A percentile compares a stretch with the other conserved stretches of the same genome.
Evolutionary conservation across 2,113 vertebrate genomes (phyloP).

Genomic region (Callochromis pleurospilus): DNA sequence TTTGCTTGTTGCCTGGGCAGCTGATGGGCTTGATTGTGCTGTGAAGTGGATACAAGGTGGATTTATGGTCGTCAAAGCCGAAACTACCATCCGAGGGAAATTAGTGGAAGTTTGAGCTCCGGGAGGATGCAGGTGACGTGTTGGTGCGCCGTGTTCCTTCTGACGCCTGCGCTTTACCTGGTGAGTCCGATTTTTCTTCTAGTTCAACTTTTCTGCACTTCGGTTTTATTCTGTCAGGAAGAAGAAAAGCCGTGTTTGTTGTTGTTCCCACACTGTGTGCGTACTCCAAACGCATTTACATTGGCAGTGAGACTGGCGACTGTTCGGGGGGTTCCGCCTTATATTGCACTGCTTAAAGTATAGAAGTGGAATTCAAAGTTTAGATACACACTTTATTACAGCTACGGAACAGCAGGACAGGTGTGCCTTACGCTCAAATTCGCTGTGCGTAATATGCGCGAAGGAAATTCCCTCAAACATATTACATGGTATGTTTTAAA

Average conservation of each 20-base stretch:
- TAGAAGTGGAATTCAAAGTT: neutral
- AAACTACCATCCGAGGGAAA: slow-evolving; percentile 78
- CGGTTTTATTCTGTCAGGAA: neutral
- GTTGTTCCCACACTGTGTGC: neutral
- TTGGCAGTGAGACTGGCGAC: neutral
- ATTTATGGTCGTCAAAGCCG: slow-evolving; percentile 89
- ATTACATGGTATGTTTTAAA: neutral
- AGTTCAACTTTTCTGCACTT: neutral
- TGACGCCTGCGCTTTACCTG: slow-evolving; percentile 85
- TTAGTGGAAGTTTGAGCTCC: slow-evolving; percentile 85
- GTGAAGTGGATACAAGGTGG: slow-evolving; percentile 84
- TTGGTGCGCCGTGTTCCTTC: slow-evolving; percentile 89
- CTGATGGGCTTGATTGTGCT: slow-evolving; percentile 76
- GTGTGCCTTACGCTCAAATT: neutral
- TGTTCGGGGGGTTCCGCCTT: neutral
- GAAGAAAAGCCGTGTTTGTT: neutral
- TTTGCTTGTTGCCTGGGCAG: slow-evolving; percentile 81
- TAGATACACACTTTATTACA: neutral
- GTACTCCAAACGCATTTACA: neutral
- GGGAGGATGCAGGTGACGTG: slow-evolving; percentile 91
- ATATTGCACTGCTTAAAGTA: neutral
- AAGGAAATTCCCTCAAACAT: neutral
- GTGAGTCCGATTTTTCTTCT: slow-evolving; percentile 74
- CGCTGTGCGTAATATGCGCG: neutral
- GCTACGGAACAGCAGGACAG: neutral